phyloP scores from a whole-genome alignment of 2,797 vertebrate genomes.

The Sebastes nivosus region DNA sequence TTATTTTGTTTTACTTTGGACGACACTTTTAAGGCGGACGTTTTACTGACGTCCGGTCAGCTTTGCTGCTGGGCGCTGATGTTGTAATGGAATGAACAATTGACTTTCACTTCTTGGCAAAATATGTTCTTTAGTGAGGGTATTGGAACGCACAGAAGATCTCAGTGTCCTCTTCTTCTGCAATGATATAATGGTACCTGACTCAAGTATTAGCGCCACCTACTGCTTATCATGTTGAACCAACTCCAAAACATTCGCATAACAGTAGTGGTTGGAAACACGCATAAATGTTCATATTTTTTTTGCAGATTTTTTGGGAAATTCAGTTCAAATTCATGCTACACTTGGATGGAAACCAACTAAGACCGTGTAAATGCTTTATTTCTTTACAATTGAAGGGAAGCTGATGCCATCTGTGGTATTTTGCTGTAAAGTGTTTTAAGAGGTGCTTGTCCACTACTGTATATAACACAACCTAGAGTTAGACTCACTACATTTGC shows the following conservation, averaged over 20 bases:
- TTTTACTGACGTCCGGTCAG: no score
- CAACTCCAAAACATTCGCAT: background rate
- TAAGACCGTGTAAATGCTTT: background rate
- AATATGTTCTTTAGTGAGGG: no score
- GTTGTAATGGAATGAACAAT: no score
- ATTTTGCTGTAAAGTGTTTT: background rate
- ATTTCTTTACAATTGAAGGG: background rate
- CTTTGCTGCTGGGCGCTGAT: no score
- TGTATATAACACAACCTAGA: background rate
- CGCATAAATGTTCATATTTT: background rate
- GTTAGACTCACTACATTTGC: background rate
- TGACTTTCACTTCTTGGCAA: no score
- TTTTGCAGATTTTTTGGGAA: background rate
- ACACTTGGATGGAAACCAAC: background rate
- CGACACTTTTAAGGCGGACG: no score
- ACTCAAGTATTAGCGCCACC: background rate
- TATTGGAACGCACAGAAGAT: no score
- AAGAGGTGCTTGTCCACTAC: background rate
- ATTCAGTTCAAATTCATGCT: background rate
- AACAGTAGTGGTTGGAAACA: background rate
- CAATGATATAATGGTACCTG: background rate
- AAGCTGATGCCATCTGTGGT: background rate
- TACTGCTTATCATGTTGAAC: background rate
- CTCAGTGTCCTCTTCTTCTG: background rate
- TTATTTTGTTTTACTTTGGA: no score